Conservation (phyloP, 2,113 vertebrate genomes). For the Dipodomys merriami region DNA sequence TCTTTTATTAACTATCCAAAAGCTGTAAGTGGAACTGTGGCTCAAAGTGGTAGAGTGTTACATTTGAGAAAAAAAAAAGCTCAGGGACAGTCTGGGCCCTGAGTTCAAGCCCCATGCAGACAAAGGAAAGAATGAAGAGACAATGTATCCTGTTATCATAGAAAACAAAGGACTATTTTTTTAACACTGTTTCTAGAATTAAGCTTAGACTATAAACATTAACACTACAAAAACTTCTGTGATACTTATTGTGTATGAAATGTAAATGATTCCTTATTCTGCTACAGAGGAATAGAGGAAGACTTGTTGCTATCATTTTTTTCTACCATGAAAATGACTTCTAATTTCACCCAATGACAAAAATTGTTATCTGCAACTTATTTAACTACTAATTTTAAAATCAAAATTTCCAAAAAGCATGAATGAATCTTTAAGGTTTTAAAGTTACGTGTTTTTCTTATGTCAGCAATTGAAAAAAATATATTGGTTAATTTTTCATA, state of each 20-base stretch:
- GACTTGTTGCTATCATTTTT: not conserved
- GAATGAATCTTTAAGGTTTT: slow-evolving; percentile 25
- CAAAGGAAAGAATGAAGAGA: not conserved
- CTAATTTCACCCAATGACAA: slow-evolving; percentile 35
- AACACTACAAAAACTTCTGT: slow-evolving; percentile 35
- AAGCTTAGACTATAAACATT: slow-evolving; percentile 21
- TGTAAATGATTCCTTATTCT: slow-evolving; percentile 21
- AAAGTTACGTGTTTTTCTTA: not conserved
- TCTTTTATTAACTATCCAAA: too few relatives aligned
- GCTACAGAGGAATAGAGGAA: slow-evolving; percentile 29
- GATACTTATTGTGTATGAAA: slow-evolving; percentile 11
- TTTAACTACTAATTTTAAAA: slow-evolving; percentile 42
- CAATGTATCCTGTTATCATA: not conserved
- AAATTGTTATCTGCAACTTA: slow-evolving; percentile 41
- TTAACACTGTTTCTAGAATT: slow-evolving; percentile 13
- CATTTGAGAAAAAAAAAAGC: too few relatives aligned
- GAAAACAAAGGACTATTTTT: not conserved
- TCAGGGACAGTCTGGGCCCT: too few relatives aligned
- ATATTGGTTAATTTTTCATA: not conserved
- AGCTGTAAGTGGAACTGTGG: too few relatives aligned
- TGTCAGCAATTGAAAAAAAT: slow-evolving; percentile 39
- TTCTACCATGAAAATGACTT: slow-evolving; percentile 11
- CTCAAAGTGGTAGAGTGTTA: too few relatives aligned
- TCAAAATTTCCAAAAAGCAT: slow-evolving; percentile 50
- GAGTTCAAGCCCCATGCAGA: too few relatives aligned